phyloP scores from a whole-genome alignment of 1,140 invertebrate species.

The Plodia interpunctella region DNA sequence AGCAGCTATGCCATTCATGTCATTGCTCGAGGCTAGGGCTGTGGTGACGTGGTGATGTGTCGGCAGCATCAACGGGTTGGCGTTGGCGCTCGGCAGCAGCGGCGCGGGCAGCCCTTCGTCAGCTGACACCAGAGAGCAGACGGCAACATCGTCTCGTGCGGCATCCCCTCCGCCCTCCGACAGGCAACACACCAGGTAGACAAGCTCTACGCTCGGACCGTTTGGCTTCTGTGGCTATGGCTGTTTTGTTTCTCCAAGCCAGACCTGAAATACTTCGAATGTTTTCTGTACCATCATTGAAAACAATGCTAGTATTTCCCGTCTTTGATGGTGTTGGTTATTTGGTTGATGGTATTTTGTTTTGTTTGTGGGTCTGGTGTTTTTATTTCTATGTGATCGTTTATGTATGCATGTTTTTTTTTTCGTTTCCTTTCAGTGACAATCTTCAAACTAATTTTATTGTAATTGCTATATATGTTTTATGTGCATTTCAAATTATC shows the following conservation, averaged over 20 bases:
- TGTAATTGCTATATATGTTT: neutral
- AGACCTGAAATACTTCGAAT: slow-evolving; percentile 32
- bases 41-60: slow-evolving; percentile 72
- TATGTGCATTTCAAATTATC: neutral
- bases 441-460: slow-evolving; percentile 13
- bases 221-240: slow-evolving; percentile 60
- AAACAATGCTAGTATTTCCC: slow-evolving; percentile 7
- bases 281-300: neutral
- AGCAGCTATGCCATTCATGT: slow-evolving; percentile 55
- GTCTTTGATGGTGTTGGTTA: slow-evolving; percentile 4
- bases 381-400: slow-evolving; percentile 31
- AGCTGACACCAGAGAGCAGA: slow-evolving; percentile 51
- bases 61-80: slow-evolving; percentile 76
- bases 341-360: neutral
- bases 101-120: slow-evolving; percentile 55
- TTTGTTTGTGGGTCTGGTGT: neutral
- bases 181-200: slow-evolving; percentile 71
- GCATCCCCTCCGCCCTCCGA: slow-evolving; percentile 60
- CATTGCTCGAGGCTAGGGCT: slow-evolving; percentile 53
- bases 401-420: slow-evolving; percentile 46
- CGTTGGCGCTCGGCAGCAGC: slow-evolving; percentile 72
- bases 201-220: slow-evolving; percentile 62
- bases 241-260: slow-evolving; percentile 39
- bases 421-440: slow-evolving; percentile 32
- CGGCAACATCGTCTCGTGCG: slow-evolving; percentile 56